Conservation (phyloP, 1,140 invertebrate genomes). For the Steinernema feltiae region DNA sequence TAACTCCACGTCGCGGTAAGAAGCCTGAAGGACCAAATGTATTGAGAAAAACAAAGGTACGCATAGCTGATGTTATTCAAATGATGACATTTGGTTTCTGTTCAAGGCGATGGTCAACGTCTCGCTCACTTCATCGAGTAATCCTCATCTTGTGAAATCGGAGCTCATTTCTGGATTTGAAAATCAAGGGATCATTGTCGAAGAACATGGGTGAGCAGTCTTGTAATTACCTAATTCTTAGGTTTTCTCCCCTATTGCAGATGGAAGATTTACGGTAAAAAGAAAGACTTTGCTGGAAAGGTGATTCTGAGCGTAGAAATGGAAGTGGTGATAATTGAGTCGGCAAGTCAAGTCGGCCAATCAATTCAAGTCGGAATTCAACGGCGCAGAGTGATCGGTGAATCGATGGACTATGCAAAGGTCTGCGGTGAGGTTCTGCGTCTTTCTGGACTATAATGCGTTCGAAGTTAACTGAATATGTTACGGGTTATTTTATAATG, state of each 20-base stretch:
- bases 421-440: constrained; percentile 65
- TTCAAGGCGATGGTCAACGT: constrained; percentile 39
- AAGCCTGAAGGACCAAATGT: constrained; percentile 27
- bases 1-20: too few relatives aligned
- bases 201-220: constrained; percentile 32
- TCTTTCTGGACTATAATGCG: not conserved
- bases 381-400: constrained; percentile 73
- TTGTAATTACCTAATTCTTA: too few relatives aligned
- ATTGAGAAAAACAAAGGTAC: constrained; percentile 8
- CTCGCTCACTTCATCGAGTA: constrained; percentile 33
- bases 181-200: constrained; percentile 28
- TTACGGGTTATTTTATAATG: not conserved
- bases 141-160: constrained; percentile 32
- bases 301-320: constrained; percentile 70
- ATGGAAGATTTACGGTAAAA: constrained; percentile 34
- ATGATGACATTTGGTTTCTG: not conserved
- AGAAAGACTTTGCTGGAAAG: constrained; percentile 60
- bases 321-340: constrained; percentile 68
- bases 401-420: constrained; percentile 77
- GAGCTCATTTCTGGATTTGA: constrained; percentile 32
- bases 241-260: constrained; percentile 20
- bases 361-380: constrained; percentile 70
- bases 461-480: not conserved
- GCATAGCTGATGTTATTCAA: not conserved
- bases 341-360: too few relatives aligned